Percentiles rank a stretch among this genome's conserved stretches.
Evolutionary conservation across 2,113 vertebrate genomes (phyloP).

Genomic region (Elephantulus edwardii): DNA sequence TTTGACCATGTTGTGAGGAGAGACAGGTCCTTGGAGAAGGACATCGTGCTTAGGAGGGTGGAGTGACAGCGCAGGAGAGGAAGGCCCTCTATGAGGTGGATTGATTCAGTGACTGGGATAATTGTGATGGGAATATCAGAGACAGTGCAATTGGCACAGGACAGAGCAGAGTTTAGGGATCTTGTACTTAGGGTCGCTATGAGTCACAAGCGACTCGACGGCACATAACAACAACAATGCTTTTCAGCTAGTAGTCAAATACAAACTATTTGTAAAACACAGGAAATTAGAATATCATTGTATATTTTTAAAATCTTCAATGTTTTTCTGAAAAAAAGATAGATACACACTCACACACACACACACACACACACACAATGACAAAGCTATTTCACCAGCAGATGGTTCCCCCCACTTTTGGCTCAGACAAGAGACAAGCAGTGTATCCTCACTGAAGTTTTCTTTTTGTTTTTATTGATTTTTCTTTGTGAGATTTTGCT

Average conservation of each 20-base stretch:
- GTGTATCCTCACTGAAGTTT: background rate
- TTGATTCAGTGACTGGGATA: no score
- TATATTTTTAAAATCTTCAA: background rate
- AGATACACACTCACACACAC: background rate
- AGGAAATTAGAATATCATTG: background rate
- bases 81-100: no score
- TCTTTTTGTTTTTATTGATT: background rate
- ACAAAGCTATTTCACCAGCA: background rate
- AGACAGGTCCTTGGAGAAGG: no score
- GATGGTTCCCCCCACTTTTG: background rate
- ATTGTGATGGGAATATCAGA: no score
- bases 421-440: background rate
- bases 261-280: background rate
- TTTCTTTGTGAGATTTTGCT: background rate
- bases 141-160: no score
- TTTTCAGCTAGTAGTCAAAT: background rate
- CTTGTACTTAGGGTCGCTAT: no score
- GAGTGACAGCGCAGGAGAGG: no score
- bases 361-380: background rate
- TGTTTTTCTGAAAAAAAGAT: constrained; percentile 15
- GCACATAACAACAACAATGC: no score
- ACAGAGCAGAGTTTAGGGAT: no score
- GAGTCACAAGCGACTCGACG: no score
- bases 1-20: no score
- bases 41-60: no score